These are phyloP conservation scores for Oxytorus armatus DNA, from an alignment of 2,888 invertebrate genomes.

Conservation along the genomic window DNA sequence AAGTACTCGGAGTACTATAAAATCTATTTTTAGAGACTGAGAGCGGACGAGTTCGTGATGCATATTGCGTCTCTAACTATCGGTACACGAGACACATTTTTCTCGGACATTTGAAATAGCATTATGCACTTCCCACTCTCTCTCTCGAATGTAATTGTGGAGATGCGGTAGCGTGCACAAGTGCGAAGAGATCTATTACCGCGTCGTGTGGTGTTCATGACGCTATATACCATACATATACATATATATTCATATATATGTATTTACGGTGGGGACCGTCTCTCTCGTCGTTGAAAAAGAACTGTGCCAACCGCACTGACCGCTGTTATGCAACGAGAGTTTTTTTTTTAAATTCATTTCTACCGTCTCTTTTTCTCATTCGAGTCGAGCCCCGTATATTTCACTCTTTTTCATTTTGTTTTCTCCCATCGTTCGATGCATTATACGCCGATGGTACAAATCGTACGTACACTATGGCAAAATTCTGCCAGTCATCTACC, in stretches of 20 bases:
- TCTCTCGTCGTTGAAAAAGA: slow-evolving; percentile 66
- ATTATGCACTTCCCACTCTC: too few species aligned
- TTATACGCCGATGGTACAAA: slow-evolving; percentile 10
- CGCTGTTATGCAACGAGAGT: slow-evolving; percentile 74
- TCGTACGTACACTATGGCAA: slow-evolving; percentile 11
- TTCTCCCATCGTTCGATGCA: slow-evolving; percentile 6
- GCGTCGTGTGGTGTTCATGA: not conserved
- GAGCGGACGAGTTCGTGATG: slow-evolving; percentile 9
- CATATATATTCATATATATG: slow-evolving; percentile 70
- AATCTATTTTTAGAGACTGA: slow-evolving; percentile 56
- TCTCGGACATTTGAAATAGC: slow-evolving; percentile 43
- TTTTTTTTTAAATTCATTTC: slow-evolving; percentile 67
- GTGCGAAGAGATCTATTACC: slow-evolving; percentile 62
- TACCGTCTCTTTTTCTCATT: slow-evolving; percentile 19
- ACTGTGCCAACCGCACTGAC: slow-evolving; percentile 77
- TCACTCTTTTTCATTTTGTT: slow-evolving; percentile 10
- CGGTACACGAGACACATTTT: slow-evolving; percentile 6
- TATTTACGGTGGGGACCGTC: slow-evolving; percentile 37
- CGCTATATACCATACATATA: not conserved
- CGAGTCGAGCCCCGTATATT: slow-evolving; percentile 46
- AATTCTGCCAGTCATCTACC: slow-evolving; percentile 1
- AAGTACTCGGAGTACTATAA: slow-evolving; percentile 11
- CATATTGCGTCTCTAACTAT: not conserved
- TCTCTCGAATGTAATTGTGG: slow-evolving; percentile 52
- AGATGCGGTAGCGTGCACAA: slow-evolving; percentile 60